Conservation (phyloP, 1,140 invertebrate species). For the Zaprionus camerounensis region DNA sequence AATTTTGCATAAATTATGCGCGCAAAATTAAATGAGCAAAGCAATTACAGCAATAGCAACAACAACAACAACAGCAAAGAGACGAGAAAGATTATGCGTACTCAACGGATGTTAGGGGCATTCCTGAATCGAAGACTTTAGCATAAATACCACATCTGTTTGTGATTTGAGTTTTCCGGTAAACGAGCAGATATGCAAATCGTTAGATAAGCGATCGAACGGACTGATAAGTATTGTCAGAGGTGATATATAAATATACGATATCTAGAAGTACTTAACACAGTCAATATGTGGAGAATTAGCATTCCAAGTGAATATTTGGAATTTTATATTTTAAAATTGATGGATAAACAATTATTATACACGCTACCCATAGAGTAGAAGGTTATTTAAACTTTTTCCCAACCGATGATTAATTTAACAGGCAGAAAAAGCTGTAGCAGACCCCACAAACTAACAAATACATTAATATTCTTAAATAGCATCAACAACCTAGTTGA, state of each 20-base stretch:
- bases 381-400: too few relatives aligned
- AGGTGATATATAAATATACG: background rate
- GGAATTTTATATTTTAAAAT: background rate
- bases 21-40: constrained; percentile 65
- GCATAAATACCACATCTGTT: constrained; percentile 31
- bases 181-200: constrained; percentile 25
- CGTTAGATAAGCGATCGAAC: constrained; percentile 1
- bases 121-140: constrained; percentile 55
- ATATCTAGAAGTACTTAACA: too few relatives aligned
- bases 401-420: too few relatives aligned
- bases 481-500: too few relatives aligned
- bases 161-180: constrained; percentile 69
- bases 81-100: background rate
- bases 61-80: background rate
- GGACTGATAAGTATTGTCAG: constrained; percentile 5
- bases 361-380: too few relatives aligned
- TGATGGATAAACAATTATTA: too few relatives aligned
- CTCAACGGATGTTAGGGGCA: constrained; percentile 58
- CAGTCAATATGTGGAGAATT: background rate
- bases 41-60: constrained; percentile 42
- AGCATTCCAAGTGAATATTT: background rate
- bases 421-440: too few relatives aligned
- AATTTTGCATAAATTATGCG: constrained; percentile 76
- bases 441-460: too few relatives aligned
- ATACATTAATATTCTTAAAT: too few relatives aligned